Base-by-base conservation (phyloP, 2,113 vertebrate species). In the Polypterus bichir region DNA sequence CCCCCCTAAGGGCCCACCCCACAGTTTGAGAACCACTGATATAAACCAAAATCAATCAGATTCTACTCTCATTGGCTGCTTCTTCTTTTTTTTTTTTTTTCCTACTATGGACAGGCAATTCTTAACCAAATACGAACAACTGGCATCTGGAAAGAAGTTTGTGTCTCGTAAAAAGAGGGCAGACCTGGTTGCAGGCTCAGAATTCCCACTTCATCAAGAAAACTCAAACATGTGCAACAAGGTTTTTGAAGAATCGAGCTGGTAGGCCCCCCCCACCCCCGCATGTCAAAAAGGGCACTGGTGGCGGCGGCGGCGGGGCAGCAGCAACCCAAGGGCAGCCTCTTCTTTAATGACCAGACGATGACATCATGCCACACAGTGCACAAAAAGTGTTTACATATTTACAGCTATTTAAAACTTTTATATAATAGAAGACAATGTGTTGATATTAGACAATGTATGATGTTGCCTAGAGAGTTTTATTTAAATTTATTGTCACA, bases 221-320 rank as follows among this genome's bases (percentile, higher is more conserved):
- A 99, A 99, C 81, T 94, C 95, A 2, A 81, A 95, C 72, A 98
- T 95, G 94, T 99, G 96, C 85, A 95, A 81, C 64, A 78, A 67
- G 67, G 91, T 92, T 62, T 92, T 95, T 0, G 3, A 71, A 0
- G 76, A 85, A 48, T 74, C 79, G 0, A 84, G 79, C 71, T 84
- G 78, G 77, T 86, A 86, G 66, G 74, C 3, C 6, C 4, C 6
- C 56, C n/a, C 44, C 61, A 9, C 58, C 48, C 48, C 44, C 58
- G 47, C 44, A 7, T 3, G 5, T 27, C 1, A 48, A 62, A 59
- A 53, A 54, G 47, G 54, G n/a, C 44, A 27, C 5, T 4, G 5
- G 59, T 11, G 8, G 3, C 6, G 48, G 66, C 56, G 60, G 46
- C 51, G 64, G 59, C 59, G 60, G 55, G 57, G 62, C 54, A 46